Percentiles rank a stretch among this genome's conserved stretches.
phyloP scores from a whole-genome alignment of 2,113 vertebrate species.

The Notarius lentiginosus region DNA sequence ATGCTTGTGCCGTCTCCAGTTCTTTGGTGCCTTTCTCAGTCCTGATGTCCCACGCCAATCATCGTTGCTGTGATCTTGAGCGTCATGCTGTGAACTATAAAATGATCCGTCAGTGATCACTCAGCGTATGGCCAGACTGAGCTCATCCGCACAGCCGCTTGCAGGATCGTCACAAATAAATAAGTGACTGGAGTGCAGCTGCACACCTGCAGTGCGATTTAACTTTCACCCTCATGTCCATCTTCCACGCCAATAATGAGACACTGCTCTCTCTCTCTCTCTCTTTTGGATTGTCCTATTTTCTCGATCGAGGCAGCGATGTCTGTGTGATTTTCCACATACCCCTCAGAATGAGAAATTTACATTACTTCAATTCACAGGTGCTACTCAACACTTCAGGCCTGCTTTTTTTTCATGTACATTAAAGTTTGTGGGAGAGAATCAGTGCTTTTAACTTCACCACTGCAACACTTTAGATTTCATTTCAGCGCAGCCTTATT shows the following conservation, averaged over 20 bases:
- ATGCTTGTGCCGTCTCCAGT: background rate
- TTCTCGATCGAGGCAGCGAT: background rate
- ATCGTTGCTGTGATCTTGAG: background rate
- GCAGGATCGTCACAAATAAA: background rate
- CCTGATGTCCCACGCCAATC: background rate
- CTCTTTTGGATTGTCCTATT: background rate
- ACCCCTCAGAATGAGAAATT: constrained; percentile 5
- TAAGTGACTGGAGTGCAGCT: background rate
- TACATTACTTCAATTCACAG: constrained; percentile 1
- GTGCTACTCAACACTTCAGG: constrained; percentile 18
- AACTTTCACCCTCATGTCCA: background rate
- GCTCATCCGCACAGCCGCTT: background rate
- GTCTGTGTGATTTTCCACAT: background rate
- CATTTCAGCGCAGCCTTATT: constrained; percentile 12
- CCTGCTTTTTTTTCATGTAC: background rate
- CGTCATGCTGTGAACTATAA: background rate
- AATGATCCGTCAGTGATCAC: background rate
- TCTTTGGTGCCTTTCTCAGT: background rate
- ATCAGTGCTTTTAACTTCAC: constrained; percentile 18
- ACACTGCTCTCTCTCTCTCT: background rate
- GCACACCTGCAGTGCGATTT: background rate
- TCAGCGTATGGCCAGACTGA: background rate
- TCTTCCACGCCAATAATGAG: background rate
- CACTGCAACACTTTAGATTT: constrained; percentile 21
- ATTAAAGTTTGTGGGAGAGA: constrained; percentile 29